These are phyloP conservation scores for Eurystomus gularis DNA, from an alignment of 2,113 vertebrate genomes.

Conservation along the genomic window DNA sequence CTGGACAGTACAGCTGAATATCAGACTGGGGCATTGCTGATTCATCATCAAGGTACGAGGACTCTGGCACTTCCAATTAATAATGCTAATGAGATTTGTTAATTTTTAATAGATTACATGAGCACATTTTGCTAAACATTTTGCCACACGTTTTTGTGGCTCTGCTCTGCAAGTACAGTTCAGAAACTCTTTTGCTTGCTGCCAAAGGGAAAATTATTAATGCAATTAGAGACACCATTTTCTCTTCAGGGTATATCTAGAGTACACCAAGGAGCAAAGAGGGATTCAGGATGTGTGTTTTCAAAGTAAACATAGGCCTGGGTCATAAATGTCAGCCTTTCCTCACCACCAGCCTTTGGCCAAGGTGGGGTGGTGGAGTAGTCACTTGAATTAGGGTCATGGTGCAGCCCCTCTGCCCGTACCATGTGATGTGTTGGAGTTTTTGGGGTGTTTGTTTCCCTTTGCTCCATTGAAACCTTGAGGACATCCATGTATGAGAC, in stretches of 20 bases:
- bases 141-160: background rate
- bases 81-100: conserved; percentile 47
- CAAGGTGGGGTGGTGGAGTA: background rate
- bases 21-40: background rate
- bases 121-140: background rate
- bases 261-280: background rate
- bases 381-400: background rate
- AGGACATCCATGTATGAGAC: background rate
- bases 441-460: background rate
- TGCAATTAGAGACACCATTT: background rate
- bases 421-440: background rate
- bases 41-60: background rate
- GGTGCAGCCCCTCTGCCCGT: background rate
- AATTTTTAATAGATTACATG: conserved; percentile 47
- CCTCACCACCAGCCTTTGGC: background rate
- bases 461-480: background rate
- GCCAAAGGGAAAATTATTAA: conserved; percentile 23
- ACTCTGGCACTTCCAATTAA: background rate
- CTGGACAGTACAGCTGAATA: background rate
- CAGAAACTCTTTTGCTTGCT: conserved; percentile 26
- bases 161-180: accelerated
- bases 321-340: background rate
- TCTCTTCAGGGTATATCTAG: conserved; percentile 6
- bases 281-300: background rate
- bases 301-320: background rate